phyloP scores from a whole-genome alignment of 2,113 vertebrate species.

The Bubo bubo region DNA sequence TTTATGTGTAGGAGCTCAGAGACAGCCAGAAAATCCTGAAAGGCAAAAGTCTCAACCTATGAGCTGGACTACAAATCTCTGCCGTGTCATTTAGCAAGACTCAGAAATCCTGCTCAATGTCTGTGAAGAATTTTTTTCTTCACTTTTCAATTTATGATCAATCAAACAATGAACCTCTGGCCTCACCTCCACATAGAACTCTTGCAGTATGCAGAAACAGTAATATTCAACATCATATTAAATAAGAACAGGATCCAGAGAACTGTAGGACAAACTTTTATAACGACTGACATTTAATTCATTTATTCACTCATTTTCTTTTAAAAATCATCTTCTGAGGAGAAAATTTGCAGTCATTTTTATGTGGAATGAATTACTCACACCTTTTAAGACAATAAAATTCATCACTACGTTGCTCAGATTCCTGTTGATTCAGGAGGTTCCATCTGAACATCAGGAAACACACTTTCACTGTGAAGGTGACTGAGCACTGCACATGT shows the following conservation, averaged over 20 bases:
- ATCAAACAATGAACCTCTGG: not conserved
- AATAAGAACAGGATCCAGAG: not conserved
- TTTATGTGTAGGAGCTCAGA: not conserved
- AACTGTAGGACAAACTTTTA: not conserved
- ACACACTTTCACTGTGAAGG: not conserved
- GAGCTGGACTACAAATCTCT: not conserved
- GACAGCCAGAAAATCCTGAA: not conserved
- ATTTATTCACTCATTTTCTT: not conserved
- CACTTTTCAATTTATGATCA: not conserved
- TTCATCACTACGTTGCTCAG: not conserved
- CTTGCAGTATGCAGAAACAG: not conserved
- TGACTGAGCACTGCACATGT: not conserved
- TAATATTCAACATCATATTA: not conserved
- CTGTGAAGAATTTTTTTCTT: not conserved
- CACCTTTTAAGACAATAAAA: not conserved
- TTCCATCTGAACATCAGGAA: not conserved
- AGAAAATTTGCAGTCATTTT: not conserved
- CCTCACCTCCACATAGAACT: not conserved
- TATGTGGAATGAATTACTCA: not conserved
- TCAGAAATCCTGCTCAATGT: not conserved
- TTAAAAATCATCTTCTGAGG: not conserved
- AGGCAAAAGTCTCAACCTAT: not conserved
- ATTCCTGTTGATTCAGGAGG: not conserved
- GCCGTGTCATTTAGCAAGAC: not conserved
- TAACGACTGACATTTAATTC: not conserved